Evolutionary conservation across 2,113 vertebrate genomes (phyloP), one percentile per base, ranked within the genome.

Genomic region (Tachysurus fulvidraco): DNA sequence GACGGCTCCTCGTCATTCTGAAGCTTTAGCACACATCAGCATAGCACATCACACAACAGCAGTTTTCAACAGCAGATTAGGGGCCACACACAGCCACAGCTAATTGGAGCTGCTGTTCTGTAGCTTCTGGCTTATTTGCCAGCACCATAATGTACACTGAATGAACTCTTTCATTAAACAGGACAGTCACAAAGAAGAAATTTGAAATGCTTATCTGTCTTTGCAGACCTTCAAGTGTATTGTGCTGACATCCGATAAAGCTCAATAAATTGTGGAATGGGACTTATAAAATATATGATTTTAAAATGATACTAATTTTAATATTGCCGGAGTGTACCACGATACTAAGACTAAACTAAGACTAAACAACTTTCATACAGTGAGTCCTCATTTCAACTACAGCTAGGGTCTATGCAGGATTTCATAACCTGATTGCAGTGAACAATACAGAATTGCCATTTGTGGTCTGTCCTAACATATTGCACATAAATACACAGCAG

Each of bases 41-140:
- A 91, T 88, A 89, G 65, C 52, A 86, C 84, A 92, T 93, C 92
- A 89, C 89, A 91, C 89, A 89, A 88, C 86, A 44, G 78, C 36
- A 81, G 90, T 93, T 94, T 93, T 92, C 93, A 90, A 90, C 90
- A 92, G 89, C 93, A 95, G 93, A 95, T 95, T 94, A 94, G 69
- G 85, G 91, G 88, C 85, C 59, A 92, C 92, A 74, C 80, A 52
- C 84, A 80, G 85, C 83, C 71, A 60, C 81, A 87, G 77, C 81
- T 89, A 89, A 88, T 89, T 87, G 76, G 46, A 69, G 74, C 65
- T 69, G 71, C 55, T 44, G 82, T 81, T 60, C 59, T 60, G 28
- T 50, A 60, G 85, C 73, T 7, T 73, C 30, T 55, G 10, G n/a
- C 67, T 83, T 93, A 90, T 93, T 92, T 92, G 89, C 92, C 89